These are phyloP conservation scores for Lampris incognitus DNA, from an alignment of 2,113 vertebrate species.

Conservation along the genomic window DNA sequence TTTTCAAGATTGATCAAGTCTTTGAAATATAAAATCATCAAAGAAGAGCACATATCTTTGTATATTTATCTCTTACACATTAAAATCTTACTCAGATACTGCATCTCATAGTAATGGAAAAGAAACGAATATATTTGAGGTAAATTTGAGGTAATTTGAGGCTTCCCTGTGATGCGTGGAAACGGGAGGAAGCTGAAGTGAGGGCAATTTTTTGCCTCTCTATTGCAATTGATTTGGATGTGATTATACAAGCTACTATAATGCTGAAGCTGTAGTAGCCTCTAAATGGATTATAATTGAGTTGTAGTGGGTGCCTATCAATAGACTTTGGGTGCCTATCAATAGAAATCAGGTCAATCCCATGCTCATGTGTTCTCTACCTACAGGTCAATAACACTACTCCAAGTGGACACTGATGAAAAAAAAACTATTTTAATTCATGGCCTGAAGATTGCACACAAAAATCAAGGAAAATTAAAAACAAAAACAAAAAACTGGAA, in stretches of 20 bases:
- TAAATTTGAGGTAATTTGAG: background rate
- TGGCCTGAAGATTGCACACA: slow-evolving; percentile 21
- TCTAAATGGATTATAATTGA: slow-evolving; percentile 11
- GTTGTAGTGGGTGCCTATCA: background rate
- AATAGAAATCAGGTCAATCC: slow-evolving; percentile 10
- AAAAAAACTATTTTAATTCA: background rate
- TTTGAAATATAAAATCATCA: no score
- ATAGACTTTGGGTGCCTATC: slow-evolving; percentile 7
- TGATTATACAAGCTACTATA: slow-evolving; percentile 1
- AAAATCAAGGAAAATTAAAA: background rate
- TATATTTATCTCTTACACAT: no score
- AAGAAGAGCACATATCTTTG: no score
- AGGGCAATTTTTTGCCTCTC: background rate
- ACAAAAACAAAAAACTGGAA: no score
- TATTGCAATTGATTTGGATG: slow-evolving; percentile 16
- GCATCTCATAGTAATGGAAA: background rate
- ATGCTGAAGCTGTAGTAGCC: slow-evolving; percentile 21
- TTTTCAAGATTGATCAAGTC: background rate
- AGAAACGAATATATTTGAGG: background rate
- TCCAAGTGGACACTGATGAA: slow-evolving; percentile 12
- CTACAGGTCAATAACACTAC: slow-evolving; percentile 14
- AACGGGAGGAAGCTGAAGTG: background rate
- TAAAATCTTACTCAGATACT: no score
- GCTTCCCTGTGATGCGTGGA: background rate
- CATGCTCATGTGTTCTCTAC: slow-evolving; percentile 2